phyloP scores from a whole-genome alignment of 2,797 vertebrate species.

The Rachycentron canadum region DNA sequence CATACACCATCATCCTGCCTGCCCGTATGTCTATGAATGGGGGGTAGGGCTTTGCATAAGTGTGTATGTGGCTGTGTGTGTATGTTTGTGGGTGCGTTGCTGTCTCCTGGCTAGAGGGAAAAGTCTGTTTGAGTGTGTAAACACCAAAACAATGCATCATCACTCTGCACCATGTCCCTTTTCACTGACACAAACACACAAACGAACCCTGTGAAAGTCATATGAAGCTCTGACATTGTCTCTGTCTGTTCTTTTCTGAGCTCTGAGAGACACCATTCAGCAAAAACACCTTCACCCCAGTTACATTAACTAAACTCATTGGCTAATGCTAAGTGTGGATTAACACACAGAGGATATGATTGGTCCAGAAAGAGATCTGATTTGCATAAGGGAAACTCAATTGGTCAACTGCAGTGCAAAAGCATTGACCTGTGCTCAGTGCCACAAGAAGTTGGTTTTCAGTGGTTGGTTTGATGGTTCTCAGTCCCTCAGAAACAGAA shows the following conservation, averaged over 20 bases:
- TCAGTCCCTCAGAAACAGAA: conserved; percentile 8
- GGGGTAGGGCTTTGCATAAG: conserved; percentile 53
- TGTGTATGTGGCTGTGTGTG: conserved; percentile 33
- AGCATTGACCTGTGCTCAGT: conserved; percentile 63
- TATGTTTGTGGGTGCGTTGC: conserved; percentile 28
- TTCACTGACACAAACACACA: conserved; percentile 25
- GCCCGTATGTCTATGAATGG: conserved; percentile 63
- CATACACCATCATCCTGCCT: conserved; percentile 65
- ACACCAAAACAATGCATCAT: conserved; percentile 51
- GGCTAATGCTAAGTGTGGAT: conserved; percentile 51
- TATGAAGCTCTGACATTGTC: conserved; percentile 5
- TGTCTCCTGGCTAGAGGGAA: conserved; percentile 50
- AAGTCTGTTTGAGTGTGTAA: conserved; percentile 57
- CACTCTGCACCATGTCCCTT: conserved; percentile 23
- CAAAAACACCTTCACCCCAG: conserved; percentile 53
- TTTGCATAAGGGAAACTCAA: conserved; percentile 62
- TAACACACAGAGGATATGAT: conserved; percentile 49
- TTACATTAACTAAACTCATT: conserved; percentile 52
- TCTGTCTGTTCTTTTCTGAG: conserved; percentile 5
- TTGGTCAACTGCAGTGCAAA: conserved; percentile 62
- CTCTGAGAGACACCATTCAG: conserved; percentile 51
- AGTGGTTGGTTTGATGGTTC: conserved; percentile 62
- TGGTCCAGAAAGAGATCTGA: conserved; percentile 42
- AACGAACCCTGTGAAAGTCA: conserved; percentile 10
- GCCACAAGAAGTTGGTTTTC: conserved; percentile 60